phyloP scores from a whole-genome alignment of 2,797 vertebrate genomes.

The Serranus cabrilla region DNA sequence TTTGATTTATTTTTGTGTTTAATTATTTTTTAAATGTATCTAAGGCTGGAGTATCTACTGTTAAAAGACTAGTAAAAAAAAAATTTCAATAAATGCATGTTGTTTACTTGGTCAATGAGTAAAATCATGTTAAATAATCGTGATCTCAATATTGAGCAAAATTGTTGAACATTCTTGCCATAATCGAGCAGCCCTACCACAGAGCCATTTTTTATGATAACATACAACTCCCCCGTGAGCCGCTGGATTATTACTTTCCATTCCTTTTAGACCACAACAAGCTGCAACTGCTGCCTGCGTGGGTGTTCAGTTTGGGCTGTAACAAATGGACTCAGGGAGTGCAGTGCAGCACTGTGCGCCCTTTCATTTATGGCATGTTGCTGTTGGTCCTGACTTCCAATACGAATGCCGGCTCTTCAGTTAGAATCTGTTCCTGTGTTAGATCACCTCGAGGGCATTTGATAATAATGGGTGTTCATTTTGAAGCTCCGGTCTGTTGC shows the following conservation, averaged over 20 bases:
- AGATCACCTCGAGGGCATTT: not conserved
- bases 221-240: not conserved
- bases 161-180: too few relatives aligned
- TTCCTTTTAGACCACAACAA: conserved; percentile 29
- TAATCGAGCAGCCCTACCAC: too few relatives aligned
- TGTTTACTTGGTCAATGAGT: too few relatives aligned
- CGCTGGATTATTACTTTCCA: conserved; percentile 17
- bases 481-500: conserved; percentile 2
- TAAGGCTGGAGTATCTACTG: too few relatives aligned
- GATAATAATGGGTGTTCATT: not conserved
- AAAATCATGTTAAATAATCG: too few relatives aligned
- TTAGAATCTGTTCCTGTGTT: conserved; percentile 20
- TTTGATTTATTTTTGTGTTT: too few relatives aligned
- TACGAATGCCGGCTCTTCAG: not conserved
- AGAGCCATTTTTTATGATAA: not conserved
- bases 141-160: too few relatives aligned
- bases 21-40: too few relatives aligned
- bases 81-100: too few relatives aligned
- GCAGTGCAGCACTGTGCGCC: conserved; percentile 1
- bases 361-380: conserved; percentile 11
- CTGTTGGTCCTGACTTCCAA: not conserved
- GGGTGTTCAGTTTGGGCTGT: conserved; percentile 32
- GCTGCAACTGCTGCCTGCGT: conserved; percentile 30
- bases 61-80: too few relatives aligned
- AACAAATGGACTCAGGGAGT: conserved; percentile 26